Conservation (phyloP, 2,113 vertebrate species). For the Vimba vimba region DNA sequence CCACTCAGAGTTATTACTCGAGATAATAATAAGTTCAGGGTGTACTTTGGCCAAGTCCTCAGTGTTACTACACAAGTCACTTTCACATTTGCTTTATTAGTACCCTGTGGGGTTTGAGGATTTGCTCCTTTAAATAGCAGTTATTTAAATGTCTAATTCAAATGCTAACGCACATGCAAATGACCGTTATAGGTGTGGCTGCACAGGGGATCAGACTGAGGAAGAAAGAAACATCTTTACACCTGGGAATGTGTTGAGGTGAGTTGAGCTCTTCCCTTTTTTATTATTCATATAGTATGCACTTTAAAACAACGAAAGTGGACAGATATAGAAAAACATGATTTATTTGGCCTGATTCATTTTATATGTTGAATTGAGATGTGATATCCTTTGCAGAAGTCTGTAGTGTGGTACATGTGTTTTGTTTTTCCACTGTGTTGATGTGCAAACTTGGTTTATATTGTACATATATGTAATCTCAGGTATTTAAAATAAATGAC, state of each 20-base stretch:
- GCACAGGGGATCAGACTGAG: background rate
- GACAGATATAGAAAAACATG: background rate
- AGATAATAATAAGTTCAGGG: slow-evolving; percentile 12
- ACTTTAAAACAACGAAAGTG: background rate
- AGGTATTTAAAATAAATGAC: background rate
- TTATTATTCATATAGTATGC: background rate
- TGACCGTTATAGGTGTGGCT: slow-evolving; percentile 38
- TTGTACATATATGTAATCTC: background rate
- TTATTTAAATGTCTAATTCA: slow-evolving; percentile 54
- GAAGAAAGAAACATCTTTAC: slow-evolving; percentile 15
- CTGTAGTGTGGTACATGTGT: background rate
- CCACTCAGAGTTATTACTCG: slow-evolving; percentile 35
- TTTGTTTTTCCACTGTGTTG: background rate
- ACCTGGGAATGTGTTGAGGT: background rate
- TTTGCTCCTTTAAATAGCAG: slow-evolving; percentile 47
- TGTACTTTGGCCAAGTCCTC: background rate
- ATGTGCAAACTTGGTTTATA: background rate
- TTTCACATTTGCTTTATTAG: slow-evolving; percentile 30
- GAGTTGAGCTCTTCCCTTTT: background rate
- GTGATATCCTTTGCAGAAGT: background rate
- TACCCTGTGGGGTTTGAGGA: slow-evolving; percentile 18
- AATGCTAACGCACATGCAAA: slow-evolving; percentile 62
- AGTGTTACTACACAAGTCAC: slow-evolving; percentile 21
- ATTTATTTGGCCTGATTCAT: background rate
- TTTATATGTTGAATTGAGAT: background rate